These are phyloP conservation scores for Notolabrus celidotus DNA, from an alignment of 2,797 vertebrate genomes.

Conservation along the genomic window DNA sequence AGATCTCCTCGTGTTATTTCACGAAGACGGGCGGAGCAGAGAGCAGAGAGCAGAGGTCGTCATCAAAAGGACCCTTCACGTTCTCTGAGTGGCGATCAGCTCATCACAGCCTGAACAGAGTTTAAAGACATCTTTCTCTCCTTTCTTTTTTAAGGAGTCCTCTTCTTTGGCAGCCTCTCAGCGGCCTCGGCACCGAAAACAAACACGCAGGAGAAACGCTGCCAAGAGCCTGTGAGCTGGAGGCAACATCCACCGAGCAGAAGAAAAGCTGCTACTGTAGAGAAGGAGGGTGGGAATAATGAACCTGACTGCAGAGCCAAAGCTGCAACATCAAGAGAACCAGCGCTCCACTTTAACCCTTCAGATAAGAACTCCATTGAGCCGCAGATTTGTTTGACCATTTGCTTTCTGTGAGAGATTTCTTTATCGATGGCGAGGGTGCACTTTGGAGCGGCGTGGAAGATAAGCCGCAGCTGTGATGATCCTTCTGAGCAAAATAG, in stretches of 20 bases:
- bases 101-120: constrained; percentile 40
- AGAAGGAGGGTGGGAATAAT: constrained; percentile 51
- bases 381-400: constrained; percentile 43
- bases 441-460: constrained; percentile 8
- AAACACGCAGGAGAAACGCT: constrained; percentile 44
- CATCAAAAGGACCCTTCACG: constrained; percentile 35
- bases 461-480: constrained; percentile 53
- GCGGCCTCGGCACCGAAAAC: constrained; percentile 36
- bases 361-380: constrained; percentile 38
- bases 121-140: constrained; percentile 35
- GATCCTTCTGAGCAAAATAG: constrained; percentile 59
- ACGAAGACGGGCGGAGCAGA: constrained; percentile 3
- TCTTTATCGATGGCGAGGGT: constrained; percentile 33
- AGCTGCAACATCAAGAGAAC: constrained; percentile 43
- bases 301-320: constrained; percentile 32
- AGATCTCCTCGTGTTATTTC: neutral
- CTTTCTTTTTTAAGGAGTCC: constrained; percentile 9
- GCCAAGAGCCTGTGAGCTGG: constrained; percentile 69
- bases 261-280: constrained; percentile 47
- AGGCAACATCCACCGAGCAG: constrained; percentile 55
- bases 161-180: constrained; percentile 47
- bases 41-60: constrained; percentile 16
- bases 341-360: constrained; percentile 48
- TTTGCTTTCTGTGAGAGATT: constrained; percentile 29
- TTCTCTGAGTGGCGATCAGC: constrained; percentile 41